Conservation (phyloP, 2,113 vertebrate genomes). For the Zosterops hypoxanthus region DNA sequence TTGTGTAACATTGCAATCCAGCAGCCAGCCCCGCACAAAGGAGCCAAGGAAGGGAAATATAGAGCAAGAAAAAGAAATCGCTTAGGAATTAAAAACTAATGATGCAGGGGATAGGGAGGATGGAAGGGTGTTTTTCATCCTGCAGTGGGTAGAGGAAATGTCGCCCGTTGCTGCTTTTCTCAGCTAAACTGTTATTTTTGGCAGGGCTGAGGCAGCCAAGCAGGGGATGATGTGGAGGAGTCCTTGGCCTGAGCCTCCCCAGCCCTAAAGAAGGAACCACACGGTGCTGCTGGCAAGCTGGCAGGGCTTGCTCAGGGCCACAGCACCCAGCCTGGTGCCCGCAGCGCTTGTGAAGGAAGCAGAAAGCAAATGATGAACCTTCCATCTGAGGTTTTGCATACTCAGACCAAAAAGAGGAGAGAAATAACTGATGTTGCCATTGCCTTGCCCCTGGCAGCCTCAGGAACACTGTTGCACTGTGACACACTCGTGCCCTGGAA, state of each 20-base stretch:
- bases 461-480: neutral
- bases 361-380: neutral
- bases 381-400: neutral
- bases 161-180: neutral
- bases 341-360: neutral
- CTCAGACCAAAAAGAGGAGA: neutral
- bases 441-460: neutral
- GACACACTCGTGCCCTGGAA: neutral
- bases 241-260: neutral
- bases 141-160: neutral
- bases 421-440: neutral
- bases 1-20: neutral
- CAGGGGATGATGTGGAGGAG: neutral
- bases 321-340: neutral
- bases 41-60: neutral
- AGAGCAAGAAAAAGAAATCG: neutral
- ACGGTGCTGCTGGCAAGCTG: rapidly evolving
- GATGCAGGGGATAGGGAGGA: neutral
- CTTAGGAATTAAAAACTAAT: conserved; percentile 7
- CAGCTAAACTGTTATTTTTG: neutral
- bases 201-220: neutral
- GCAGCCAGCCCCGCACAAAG: neutral
- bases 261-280: rapidly evolving
- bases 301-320: neutral
- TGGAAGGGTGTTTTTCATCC: neutral